A percentile compares a stretch with the other conserved stretches of the same genome.
phyloP scores from a whole-genome alignment of 2,888 invertebrate species.

The Acanthosepion lycidas region DNA sequence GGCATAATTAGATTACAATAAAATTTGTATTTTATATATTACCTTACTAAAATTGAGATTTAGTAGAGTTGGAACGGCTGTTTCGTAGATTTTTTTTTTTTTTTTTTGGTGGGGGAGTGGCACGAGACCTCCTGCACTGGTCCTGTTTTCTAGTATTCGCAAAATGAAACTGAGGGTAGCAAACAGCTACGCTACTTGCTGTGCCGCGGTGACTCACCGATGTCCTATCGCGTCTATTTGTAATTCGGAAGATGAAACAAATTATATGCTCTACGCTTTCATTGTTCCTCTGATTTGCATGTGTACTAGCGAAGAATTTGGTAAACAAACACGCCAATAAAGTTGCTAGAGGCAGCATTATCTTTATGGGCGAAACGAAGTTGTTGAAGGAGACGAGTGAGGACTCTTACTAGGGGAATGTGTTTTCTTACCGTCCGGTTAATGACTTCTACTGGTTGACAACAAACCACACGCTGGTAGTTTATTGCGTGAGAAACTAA shows the following conservation, averaged over 20 bases:
- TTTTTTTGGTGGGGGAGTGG: too few species aligned
- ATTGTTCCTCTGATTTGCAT: not conserved
- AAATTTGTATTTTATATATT: too few species aligned
- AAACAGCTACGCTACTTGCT: not conserved
- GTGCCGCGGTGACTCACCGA: not conserved
- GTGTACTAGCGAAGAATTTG: not conserved
- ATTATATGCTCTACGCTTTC: not conserved
- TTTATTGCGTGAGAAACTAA: constrained; percentile 2
- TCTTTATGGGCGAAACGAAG: not conserved
- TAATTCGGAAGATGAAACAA: not conserved
- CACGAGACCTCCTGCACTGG: too few species aligned
- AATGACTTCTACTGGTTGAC: not conserved
- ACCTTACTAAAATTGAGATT: too few species aligned
- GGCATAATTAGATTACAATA: too few species aligned
- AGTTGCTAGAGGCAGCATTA: not conserved
- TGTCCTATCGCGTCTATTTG: not conserved
- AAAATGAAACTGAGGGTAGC: not conserved
- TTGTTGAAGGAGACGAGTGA: not conserved
- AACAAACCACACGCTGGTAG: not conserved
- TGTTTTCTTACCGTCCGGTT: not conserved
- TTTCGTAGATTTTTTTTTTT: too few species aligned
- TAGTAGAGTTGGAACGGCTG: too few species aligned
- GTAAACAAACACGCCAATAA: constrained; percentile 13
- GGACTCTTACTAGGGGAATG: not conserved
- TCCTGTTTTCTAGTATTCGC: not conserved